Conservation (phyloP, 2,113 vertebrate species). For the Odontophorus gujanensis region DNA sequence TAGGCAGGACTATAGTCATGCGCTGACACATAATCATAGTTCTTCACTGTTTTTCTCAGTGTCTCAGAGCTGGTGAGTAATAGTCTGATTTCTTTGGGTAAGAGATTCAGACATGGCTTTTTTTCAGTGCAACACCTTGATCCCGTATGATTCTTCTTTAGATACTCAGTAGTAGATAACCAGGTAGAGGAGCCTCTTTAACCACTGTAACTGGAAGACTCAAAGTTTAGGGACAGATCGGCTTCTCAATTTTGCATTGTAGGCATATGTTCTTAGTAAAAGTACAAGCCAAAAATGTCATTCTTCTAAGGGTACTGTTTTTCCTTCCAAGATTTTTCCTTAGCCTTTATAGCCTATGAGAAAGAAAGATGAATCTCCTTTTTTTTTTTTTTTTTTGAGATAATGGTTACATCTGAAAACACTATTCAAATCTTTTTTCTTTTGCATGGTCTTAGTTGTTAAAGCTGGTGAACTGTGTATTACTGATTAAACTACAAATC, state of each 20-base stretch:
- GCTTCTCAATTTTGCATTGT: not conserved
- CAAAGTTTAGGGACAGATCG: not conserved
- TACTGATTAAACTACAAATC: not conserved
- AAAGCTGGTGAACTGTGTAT: not conserved
- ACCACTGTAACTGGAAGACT: not conserved
- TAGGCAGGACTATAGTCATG: accelerated
- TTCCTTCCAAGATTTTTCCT: not conserved
- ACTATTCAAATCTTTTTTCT: not conserved
- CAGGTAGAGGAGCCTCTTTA: not conserved
- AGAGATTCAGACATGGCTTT: not conserved
- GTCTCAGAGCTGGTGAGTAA: not conserved
- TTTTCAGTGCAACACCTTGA: not conserved
- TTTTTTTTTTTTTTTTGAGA: not conserved
- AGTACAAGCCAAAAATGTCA: not conserved
- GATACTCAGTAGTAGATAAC: not conserved
- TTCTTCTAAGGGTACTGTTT: not conserved
- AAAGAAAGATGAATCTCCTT: not conserved
- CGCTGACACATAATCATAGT: not conserved
- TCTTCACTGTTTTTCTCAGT: not conserved
- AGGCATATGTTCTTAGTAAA: not conserved
- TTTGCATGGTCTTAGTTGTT: not conserved
- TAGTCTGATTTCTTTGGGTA: not conserved
- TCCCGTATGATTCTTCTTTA: not conserved
- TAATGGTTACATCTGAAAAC: not conserved
- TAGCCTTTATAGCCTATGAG: not conserved